phyloP scores from a whole-genome alignment of 2,888 invertebrate genomes.

The Rhodophaea formosa region DNA sequence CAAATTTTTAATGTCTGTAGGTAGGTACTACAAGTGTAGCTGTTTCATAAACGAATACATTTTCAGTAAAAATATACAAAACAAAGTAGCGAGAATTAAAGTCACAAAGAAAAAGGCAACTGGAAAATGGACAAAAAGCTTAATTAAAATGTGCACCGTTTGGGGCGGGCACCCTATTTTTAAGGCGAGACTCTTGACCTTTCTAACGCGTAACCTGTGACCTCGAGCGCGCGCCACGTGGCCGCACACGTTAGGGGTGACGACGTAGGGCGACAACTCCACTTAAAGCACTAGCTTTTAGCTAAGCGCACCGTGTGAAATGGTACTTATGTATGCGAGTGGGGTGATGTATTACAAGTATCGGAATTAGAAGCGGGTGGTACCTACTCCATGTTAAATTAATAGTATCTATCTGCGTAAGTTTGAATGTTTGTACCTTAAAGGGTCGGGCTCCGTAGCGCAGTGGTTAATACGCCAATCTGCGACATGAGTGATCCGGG shows the following conservation, averaged over 20 bases:
- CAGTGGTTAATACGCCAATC: too few species aligned
- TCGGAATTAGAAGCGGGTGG: not conserved
- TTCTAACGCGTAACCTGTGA: slow-evolving; percentile 59
- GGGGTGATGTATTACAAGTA: not conserved
- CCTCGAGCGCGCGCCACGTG: slow-evolving; percentile 65
- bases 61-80: slow-evolving; percentile 18
- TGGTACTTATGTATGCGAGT: not conserved
- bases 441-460: too few species aligned
- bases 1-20: too few species aligned
- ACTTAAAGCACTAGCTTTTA: not conserved
- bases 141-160: slow-evolving; percentile 39
- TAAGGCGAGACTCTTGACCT: slow-evolving; percentile 52
- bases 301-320: not conserved
- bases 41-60: slow-evolving; percentile 8
- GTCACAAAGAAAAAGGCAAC: slow-evolving; percentile 20
- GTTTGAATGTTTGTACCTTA: too few species aligned
- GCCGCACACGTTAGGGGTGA: slow-evolving; percentile 28
- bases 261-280: not conserved
- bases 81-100: slow-evolving; percentile 20
- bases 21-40: not conserved
- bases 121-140: slow-evolving; percentile 30
- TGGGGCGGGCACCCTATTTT: slow-evolving; percentile 43
- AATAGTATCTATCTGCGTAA: too few species aligned
- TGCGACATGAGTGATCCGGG: too few species aligned
- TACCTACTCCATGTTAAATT: too few species aligned